Evolutionary conservation across 2,888 invertebrate genomes (phyloP), one percentile per base, ranked within the genome.

Genomic region (Tipula lateralis): DNA sequence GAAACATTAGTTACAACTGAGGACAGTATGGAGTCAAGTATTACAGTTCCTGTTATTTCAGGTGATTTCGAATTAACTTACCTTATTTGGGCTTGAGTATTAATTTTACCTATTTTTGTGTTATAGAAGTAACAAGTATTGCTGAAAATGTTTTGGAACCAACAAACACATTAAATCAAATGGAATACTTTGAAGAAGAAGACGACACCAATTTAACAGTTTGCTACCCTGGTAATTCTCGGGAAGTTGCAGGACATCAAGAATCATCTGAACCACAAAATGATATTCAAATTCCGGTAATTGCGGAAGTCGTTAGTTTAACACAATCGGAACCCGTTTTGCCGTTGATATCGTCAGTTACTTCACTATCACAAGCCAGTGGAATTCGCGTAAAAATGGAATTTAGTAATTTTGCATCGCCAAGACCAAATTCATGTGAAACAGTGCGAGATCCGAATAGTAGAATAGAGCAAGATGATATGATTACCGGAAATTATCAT

Each of bases 311-410:
- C 29, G 32, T 29, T 30, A 82, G 82, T 13, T 82, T 82, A 82
- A 32, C 30, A 13, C 30, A 30, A 82, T 24, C 66, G 7, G 66
- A 66, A 66, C 30, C 29, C 30, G 1, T 6, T n/a, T 16, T 82
- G 5, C 82, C 82, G 16, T n/a, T 82, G n/a, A 82, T 82, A 30
- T 82, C 82, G 5, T 82, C 82, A n/a, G 82, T 82, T n/a, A 82
- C 82, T 30, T 82, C 82, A 16, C 3, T 82, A 16, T 82, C 82
- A 82, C 29, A 82, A 30, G 4, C 32, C 6, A 29, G n/a, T n/a
- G 82, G 32, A 82, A 82, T 82, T 82, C 82, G 82, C 30, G 82
- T 82, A 1, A 82, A 82, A 82, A 82, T 30, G 82, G 82, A 82
- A 82, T 82, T 82, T 82, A 82, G 19, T 82, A 82, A 32, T 82